phyloP scores from a whole-genome alignment of 2,888 invertebrate genomes.

The Parnassius glacialis region DNA sequence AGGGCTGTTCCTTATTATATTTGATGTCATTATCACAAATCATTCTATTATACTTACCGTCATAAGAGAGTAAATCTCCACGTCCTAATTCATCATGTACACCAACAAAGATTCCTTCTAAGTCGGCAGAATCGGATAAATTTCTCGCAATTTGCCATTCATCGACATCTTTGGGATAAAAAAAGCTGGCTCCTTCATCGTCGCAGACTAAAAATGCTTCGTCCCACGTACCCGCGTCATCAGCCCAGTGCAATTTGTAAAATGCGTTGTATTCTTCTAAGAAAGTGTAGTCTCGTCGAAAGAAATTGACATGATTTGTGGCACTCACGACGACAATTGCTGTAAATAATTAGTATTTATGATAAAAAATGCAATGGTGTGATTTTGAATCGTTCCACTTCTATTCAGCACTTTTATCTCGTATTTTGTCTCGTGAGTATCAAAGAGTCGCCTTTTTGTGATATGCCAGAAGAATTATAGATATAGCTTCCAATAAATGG shows the following conservation, averaged over 20 bases:
- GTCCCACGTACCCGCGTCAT: slow-evolving; percentile 36
- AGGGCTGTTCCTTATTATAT: too few species aligned
- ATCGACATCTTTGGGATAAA: slow-evolving; percentile 41
- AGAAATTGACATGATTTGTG: slow-evolving; percentile 40
- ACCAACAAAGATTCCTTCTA: slow-evolving; percentile 42
- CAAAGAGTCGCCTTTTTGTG: too few species aligned
- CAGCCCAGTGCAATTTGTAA: slow-evolving; percentile 48
- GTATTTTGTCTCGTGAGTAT: too few species aligned
- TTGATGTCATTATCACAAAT: too few species aligned
- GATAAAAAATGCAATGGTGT: too few species aligned
- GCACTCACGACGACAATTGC: slow-evolving; percentile 22
- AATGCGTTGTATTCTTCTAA: slow-evolving; percentile 44
- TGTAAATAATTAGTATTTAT: neutral
- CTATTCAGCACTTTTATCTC: too few species aligned
- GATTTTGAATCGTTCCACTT: too few species aligned
- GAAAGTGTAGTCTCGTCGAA: slow-evolving; percentile 48
- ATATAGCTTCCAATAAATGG: too few species aligned
- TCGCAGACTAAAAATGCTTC: slow-evolving; percentile 43
- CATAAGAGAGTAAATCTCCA: slow-evolving; percentile 48
- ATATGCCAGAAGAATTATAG: too few species aligned
- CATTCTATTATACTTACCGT: slow-evolving; percentile 39
- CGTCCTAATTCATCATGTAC: slow-evolving; percentile 43
- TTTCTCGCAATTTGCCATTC: slow-evolving; percentile 46
- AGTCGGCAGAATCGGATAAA: slow-evolving; percentile 25
- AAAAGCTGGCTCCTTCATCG: slow-evolving; percentile 46